Evolutionary conservation across 2,113 vertebrate species (phyloP).

Genomic region (Canis aureus): DNA sequence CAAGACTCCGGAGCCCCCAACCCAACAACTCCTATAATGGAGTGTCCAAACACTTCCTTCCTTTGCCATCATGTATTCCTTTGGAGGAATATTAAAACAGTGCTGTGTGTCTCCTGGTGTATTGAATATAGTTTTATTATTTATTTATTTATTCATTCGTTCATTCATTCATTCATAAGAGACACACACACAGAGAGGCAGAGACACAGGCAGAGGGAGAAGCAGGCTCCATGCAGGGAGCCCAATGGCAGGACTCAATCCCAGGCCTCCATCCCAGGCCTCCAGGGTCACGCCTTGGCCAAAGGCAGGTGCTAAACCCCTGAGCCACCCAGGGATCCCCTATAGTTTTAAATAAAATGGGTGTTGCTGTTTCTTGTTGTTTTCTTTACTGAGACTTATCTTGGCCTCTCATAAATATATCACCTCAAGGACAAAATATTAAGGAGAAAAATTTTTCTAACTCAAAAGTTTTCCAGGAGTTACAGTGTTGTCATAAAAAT

Average conservation of each 20-base stretch:
- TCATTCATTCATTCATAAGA: too few relatives aligned
- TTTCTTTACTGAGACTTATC: not conserved
- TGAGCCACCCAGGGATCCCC: too few relatives aligned
- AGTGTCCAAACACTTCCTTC: not conserved
- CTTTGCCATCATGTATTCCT: not conserved
- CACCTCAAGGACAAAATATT: not conserved
- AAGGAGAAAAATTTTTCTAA: not conserved
- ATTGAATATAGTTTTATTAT: not conserved
- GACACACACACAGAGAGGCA: too few relatives aligned
- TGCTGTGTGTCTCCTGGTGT: not conserved
- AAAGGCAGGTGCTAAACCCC: too few relatives aligned
- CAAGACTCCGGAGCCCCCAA: not conserved
- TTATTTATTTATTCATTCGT: too few relatives aligned
- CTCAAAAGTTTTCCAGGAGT: not conserved
- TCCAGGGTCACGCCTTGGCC: too few relatives aligned
- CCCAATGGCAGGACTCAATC: too few relatives aligned
- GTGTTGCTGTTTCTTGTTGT: not conserved
- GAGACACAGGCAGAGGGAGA: too few relatives aligned
- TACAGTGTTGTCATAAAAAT: not conserved
- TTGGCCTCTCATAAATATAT: not conserved
- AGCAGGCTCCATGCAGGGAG: too few relatives aligned
- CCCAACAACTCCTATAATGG: not conserved
- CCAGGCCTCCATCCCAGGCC: too few relatives aligned
- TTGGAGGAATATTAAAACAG: not conserved
- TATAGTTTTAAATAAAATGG: not conserved